These are phyloP conservation scores for Scolopax rusticola DNA, from an alignment of 2,797 vertebrate genomes.

Conservation along the genomic window DNA sequence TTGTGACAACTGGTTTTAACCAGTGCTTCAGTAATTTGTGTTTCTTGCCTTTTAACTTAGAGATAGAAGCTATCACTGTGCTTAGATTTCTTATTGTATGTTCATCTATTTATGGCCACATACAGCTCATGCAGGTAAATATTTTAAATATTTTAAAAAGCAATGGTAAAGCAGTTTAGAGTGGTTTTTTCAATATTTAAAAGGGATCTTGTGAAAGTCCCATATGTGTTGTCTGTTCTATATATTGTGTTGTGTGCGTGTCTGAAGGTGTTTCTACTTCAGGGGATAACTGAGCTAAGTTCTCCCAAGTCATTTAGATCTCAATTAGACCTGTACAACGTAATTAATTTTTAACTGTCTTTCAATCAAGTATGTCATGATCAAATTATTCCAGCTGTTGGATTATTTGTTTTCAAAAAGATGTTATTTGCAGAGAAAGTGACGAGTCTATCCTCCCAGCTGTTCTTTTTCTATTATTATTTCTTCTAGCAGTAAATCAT, in stretches of 20 bases:
- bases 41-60: not conserved
- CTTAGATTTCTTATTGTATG: not conserved
- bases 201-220: not conserved
- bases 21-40: not conserved
- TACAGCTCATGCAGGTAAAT: not conserved
- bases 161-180: not conserved
- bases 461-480: not conserved
- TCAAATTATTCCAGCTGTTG: not conserved
- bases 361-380: not conserved
- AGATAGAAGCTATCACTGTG: not conserved
- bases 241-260: not conserved
- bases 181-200: not conserved
- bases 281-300: not conserved
- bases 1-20: not conserved
- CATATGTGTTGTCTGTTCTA: not conserved
- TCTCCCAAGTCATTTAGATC: not conserved
- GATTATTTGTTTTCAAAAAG: not conserved
- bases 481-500: not conserved
- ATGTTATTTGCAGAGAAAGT: not conserved
- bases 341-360: not conserved
- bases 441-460: not conserved
- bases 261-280: not conserved
- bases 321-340: not conserved
- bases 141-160: not conserved
- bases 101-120: not conserved